Conservation (phyloP, 1,140 invertebrate species). For the Cydia strobilella region DNA sequence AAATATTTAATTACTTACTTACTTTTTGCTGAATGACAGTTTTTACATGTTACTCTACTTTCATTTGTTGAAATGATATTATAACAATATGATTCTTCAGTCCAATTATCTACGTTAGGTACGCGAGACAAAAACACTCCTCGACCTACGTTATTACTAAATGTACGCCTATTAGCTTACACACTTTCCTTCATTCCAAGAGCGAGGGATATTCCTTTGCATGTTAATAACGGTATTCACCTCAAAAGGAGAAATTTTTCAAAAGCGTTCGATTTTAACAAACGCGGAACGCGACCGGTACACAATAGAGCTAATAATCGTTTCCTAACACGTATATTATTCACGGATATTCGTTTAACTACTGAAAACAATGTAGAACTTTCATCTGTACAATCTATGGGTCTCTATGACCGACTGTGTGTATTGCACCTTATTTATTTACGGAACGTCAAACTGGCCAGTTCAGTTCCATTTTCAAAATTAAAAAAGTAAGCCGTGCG, state of each 20-base stretch:
- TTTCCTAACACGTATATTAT: constrained; percentile 64
- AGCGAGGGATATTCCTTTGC: constrained; percentile 29
- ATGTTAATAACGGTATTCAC: constrained; percentile 36
- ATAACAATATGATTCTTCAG: background rate
- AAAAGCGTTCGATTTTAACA: constrained; percentile 41
- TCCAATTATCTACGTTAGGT: constrained; percentile 9
- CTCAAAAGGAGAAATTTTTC: constrained; percentile 42
- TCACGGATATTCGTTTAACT: constrained; percentile 65
- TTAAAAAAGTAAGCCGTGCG: background rate
- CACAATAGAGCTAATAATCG: constrained; percentile 61
- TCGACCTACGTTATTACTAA: background rate
- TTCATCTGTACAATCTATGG: constrained; percentile 55
- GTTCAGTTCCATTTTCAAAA: constrained; percentile 38
- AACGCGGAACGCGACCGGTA: constrained; percentile 36
- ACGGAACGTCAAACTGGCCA: constrained; percentile 41
- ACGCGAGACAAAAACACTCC: background rate
- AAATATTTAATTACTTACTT: too few species aligned
- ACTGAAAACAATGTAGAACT: constrained; percentile 66
- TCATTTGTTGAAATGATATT: too few species aligned
- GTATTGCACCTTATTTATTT: constrained; percentile 62
- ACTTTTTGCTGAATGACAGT: background rate
- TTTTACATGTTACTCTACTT: too few species aligned
- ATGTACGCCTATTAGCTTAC: background rate
- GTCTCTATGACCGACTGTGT: constrained; percentile 47
- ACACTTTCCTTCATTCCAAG: constrained; percentile 23